phyloP scores from a whole-genome alignment of 2,888 invertebrate species.

The Pinctada fucata region DNA sequence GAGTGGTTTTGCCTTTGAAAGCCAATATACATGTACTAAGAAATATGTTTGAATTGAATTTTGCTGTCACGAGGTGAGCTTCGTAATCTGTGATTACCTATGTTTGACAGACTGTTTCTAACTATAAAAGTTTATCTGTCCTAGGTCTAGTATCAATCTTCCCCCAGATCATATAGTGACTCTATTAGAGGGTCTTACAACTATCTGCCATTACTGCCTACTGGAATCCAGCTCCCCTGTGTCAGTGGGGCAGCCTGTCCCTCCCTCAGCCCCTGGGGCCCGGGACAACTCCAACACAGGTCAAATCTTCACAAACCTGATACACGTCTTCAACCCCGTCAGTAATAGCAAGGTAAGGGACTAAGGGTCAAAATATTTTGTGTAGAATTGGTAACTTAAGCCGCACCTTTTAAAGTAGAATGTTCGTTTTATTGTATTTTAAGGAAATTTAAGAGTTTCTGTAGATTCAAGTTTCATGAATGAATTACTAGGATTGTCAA shows the following conservation, averaged over 20 bases:
- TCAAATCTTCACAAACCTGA: conserved; percentile 88
- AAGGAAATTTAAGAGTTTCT: no score
- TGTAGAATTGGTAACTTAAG: background rate
- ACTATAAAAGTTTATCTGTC: background rate
- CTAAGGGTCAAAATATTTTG: conserved; percentile 37
- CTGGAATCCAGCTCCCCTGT: conserved; percentile 79
- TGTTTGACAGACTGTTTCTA: background rate
- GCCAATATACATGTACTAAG: no score
- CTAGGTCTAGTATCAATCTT: conserved; percentile 41
- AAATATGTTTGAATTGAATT: no score
- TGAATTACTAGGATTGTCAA: no score
- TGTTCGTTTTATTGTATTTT: background rate
- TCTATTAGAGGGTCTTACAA: conserved; percentile 87
- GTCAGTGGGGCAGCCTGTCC: conserved; percentile 71
- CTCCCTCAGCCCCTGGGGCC: conserved; percentile 76
- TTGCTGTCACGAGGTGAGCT: no score
- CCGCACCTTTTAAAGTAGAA: background rate
- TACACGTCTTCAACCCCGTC: conserved; percentile 88
- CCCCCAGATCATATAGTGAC: conserved; percentile 89
- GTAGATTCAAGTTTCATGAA: no score
- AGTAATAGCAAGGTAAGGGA: conserved; percentile 66
- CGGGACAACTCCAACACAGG: conserved; percentile 77
- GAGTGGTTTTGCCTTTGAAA: no score
- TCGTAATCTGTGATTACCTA: no score
- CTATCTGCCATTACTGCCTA: conserved; percentile 88